Base-by-base conservation (phyloP, 1,140 invertebrate genomes). In the Neodiprion fabricii region DNA sequence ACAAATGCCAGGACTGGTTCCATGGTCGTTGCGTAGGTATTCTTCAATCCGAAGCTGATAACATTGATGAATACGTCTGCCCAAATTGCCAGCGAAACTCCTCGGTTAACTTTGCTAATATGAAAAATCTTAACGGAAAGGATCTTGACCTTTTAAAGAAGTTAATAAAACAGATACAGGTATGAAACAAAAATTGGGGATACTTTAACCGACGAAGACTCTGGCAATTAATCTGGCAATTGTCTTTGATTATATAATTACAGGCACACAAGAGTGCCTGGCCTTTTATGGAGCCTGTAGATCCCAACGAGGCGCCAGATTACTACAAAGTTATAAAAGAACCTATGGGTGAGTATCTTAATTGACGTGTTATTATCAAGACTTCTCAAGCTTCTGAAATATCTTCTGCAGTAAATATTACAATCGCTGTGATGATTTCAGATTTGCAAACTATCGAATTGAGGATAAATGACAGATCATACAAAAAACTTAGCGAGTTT, bases 1-100 rank as follows among this genome's bases (percentile, higher is more conserved):
- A 99, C 87, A 93, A 94, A 71, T 99, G 98, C 89, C 96, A 99
- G 87, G 97, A 99, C 87, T 99, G 98, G 98, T 99, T 99, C 89
- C 98, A 99, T 86, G 98, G 98, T 7, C 91, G 96, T 71, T 99
- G 98, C 87, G 97, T 99, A 9, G 98, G 97, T 11, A 97, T 99
- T 81, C 89, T 98, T 48, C 96, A 98, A 84, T 95, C 94, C 5
- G 97, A 99, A 86, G 97, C 96, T 8, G 96, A 98, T 83, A 94
- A 95, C 81, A 97, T 99, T 77, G 97, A 98, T 81, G 96, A 97
- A 80, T 99, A 99, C 83, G 93, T 98, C 76, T 99, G 98, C 90
- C 97, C 97, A 0, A 96, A 95, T 84, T 99, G 98, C 89, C 95
- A 97, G 83, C 91, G 93, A 73, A 95, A 96, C 86, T 96, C 93